Base-by-base conservation (phyloP, 2,113 vertebrate species). In the Hirundichthys speculiger region DNA sequence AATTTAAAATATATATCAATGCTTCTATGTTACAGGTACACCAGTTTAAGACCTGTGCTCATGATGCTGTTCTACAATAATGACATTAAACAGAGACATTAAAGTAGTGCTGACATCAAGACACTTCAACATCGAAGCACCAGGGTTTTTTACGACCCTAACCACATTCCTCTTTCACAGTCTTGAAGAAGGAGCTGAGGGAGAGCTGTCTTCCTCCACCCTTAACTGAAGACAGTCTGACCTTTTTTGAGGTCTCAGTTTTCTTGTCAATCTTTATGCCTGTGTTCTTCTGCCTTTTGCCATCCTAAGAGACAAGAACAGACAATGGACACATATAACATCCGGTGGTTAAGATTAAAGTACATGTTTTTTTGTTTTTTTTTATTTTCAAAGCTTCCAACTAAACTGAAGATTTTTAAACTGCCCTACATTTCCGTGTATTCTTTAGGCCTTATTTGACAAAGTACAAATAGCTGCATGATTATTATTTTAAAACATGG, bases 101-200 rank as follows among this genome's bases (percentile, higher is more conserved):
- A 8, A 27, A 27, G 27, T 27, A 27, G 8, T 27, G 27, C 14
- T 1, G 0, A 22, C 10, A 7, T 46, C 8, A 67, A 19, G 21
- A 19, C 22, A 4, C 34, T 16, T 13, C n/a, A 5, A 3, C 1
- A 16, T 34, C 2, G 13, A 50, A 66, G 22, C 38, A 30, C 5
- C 8, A 13, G 0, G 1, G 58, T 24, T 11, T 3, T n/a, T 27
- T 40, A 6, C 15, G 7, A 46, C 2, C 16, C 10, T 19, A 64
- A 57, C 64, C 80, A 4, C 25, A 15, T 49, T 87, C 74, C 45
- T 82, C 51, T 76, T 87, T 91, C 4, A 87, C 48, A 0, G 70
- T 64, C 48, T 70, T 85, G 41, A 96, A 90, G 69, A 93, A 95
- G 50, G 85, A 48, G 0, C 0, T 85, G 60, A 96, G 89, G 5